Evolutionary conservation across 2,797 vertebrate species (phyloP), one percentile per base, ranked within the genome.

Genomic region (Lithobates sylvaticus): DNA sequence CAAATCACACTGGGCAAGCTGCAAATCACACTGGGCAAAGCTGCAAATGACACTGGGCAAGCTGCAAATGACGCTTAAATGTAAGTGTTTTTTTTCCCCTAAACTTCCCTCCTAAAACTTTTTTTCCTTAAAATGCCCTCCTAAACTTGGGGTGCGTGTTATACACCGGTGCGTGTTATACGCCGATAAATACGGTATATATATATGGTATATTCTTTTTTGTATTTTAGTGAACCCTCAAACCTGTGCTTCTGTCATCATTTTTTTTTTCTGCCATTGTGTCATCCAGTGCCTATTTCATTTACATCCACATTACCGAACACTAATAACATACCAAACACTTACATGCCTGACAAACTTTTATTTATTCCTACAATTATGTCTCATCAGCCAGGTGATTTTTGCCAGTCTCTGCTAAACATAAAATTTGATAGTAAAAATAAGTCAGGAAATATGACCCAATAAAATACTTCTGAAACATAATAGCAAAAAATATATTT

Each of bases 341-440:
- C 18, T 61, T 61, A 61, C 54, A 61, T 61, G 54, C 54, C 54
- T 61, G 54, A 61, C 54, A 61, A 61, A 61, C 54, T 61, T 61
- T 61, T 61, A 61, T 61, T 61, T 61, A 61, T 61, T 61, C 54
- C 54, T 23, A 61, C 54, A 61, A 61, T 61, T 61, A 61, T 61
- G 54, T 61, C 54, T 61, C 54, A 61, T 61, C 54, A 61, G 54
- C 54, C 54, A 61, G 54, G 54, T 61, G 18, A 61, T 61, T 61
- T 61, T 61, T 61, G 54, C 21, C 54, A 61, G 54, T 61, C 21
- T 23, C 54, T 61, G 54, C 54, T 61, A 23, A 23, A 61, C 54
- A 61, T 61, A 61, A 61, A 61, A 61, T 61, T 23, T 61, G 8
- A 61, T 61, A 61, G 54, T 61, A 23, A 23, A 61, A 61, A 61